Percentiles rank a stretch among this genome's conserved stretches.
These are phyloP conservation scores for Phasia obesa DNA, from an alignment of 2,888 invertebrate genomes.

Conservation along the genomic window DNA sequence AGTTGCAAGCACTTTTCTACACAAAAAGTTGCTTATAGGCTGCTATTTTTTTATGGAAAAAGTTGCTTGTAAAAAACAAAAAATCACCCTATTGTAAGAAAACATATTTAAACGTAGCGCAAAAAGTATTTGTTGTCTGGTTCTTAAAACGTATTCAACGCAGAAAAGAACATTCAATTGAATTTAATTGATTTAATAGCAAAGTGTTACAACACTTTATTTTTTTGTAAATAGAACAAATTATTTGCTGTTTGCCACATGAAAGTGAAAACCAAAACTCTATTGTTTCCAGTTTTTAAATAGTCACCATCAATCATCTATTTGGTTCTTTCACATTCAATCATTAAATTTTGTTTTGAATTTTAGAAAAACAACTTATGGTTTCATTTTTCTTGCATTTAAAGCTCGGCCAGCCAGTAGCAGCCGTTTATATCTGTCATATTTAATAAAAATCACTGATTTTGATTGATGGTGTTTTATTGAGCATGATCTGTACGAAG, in stretches of 20 bases:
- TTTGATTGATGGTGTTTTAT: constrained; percentile 79
- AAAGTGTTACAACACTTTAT: constrained; percentile 63
- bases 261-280: background rate
- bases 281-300: constrained; percentile 24
- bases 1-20: too few species aligned
- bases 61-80: too few species aligned
- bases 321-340: background rate
- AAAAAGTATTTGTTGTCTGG: background rate
- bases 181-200: constrained; percentile 66
- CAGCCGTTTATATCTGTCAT: constrained; percentile 78
- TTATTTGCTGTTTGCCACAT: background rate
- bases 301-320: constrained; percentile 6
- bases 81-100: too few species aligned
- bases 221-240: background rate
- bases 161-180: constrained; percentile 65
- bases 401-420: constrained; percentile 57
- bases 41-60: too few species aligned
- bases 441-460: constrained; percentile 81
- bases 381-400: constrained; percentile 59
- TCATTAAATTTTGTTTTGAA: too few species aligned
- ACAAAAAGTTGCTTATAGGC: background rate
- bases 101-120: too few species aligned
- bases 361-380: constrained; percentile 39
- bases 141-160: background rate
- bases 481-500: constrained; percentile 27